Evolutionary conservation across 2,888 invertebrate genomes (phyloP).

Genomic region (Minunthozetes semirufus): DNA sequence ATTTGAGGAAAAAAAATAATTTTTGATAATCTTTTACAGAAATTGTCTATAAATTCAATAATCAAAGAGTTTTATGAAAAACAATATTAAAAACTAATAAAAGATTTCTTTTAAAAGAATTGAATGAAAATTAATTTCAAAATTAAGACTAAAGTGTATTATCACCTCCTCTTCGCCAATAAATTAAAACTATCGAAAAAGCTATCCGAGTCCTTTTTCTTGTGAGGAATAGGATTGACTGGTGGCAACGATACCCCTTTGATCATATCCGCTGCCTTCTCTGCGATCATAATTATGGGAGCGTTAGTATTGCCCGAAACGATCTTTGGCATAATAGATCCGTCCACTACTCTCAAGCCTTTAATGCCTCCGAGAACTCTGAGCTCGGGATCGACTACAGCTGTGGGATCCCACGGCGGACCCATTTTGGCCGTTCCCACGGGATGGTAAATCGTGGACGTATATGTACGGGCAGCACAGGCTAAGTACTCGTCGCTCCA

Average conservation of each 20-base stretch:
- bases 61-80: background rate
- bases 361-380: conserved; percentile 58
- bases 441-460: conserved; percentile 44
- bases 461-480: conserved; percentile 43
- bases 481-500: conserved; percentile 44
- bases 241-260: conserved; percentile 52
- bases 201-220: background rate
- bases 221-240: background rate
- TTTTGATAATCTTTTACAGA: too few species aligned
- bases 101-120: background rate
- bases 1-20: too few species aligned
- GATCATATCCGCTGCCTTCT: conserved; percentile 79
- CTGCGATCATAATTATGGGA: conserved; percentile 81
- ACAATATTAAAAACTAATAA: background rate
- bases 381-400: conserved; percentile 44
- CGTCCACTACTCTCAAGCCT: conserved; percentile 75
- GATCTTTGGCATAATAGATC: conserved; percentile 79
- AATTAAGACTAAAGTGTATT: background rate
- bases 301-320: conserved; percentile 84
- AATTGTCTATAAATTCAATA: too few species aligned
- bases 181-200: conserved; percentile 22
- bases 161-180: conserved; percentile 25
- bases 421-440: conserved; percentile 44
- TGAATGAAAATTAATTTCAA: background rate
- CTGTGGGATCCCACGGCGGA: conserved; percentile 41